phyloP scores from a whole-genome alignment of 2,113 vertebrate genomes.

The Actenoides lindsayi region DNA sequence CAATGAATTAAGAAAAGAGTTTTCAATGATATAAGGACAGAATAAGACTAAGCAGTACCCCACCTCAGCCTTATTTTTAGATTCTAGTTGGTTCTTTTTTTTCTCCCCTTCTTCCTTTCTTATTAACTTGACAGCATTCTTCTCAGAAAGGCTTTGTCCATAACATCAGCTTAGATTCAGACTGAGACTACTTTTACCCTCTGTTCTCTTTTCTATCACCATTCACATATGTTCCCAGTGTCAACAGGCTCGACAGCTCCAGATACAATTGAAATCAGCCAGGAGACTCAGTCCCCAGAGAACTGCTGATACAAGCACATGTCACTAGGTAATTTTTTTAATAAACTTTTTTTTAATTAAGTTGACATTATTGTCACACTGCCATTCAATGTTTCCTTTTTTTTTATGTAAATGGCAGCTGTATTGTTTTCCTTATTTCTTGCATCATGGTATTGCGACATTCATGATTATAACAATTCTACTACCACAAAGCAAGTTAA shows the following conservation, averaged over 20 bases:
- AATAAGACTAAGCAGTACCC: background rate
- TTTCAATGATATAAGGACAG: background rate
- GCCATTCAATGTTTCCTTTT: background rate
- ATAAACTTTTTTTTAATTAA: background rate
- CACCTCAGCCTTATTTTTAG: background rate
- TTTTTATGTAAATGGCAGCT: background rate
- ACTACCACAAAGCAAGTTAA: background rate
- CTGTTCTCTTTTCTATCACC: rapidly evolving
- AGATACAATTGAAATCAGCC: background rate
- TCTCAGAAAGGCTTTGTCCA: background rate
- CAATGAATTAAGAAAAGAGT: background rate
- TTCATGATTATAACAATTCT: background rate
- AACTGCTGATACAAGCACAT: background rate
- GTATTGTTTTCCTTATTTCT: background rate
- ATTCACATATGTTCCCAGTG: background rate
- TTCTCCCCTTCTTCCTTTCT: background rate
- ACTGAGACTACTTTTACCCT: background rate
- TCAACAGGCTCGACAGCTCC: background rate
- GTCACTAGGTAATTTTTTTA: background rate
- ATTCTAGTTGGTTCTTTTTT: background rate
- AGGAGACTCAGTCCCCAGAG: background rate
- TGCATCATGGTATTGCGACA: background rate
- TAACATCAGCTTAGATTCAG: background rate
- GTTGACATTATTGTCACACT: background rate
- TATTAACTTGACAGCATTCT: background rate